These are phyloP conservation scores for Helobdella robusta DNA, from an alignment of 2,888 invertebrate genomes.

Conservation along the genomic window DNA sequence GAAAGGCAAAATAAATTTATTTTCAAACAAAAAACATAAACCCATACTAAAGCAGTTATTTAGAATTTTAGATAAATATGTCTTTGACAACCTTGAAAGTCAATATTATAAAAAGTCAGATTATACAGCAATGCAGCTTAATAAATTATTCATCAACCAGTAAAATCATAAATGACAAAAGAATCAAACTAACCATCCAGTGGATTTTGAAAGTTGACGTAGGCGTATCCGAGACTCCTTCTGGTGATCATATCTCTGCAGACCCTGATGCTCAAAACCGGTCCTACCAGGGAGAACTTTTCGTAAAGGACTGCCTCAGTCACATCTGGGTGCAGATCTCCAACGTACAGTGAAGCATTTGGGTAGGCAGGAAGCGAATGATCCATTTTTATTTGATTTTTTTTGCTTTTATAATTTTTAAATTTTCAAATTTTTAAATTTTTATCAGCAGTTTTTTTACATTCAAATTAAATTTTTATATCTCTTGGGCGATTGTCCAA, in stretches of 20 bases:
- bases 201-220: slow-evolving; percentile 99
- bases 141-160: not conserved
- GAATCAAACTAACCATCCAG: slow-evolving; percentile 74
- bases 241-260: slow-evolving; percentile 96
- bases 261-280: slow-evolving; percentile 94
- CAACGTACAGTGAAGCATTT: slow-evolving; percentile 88
- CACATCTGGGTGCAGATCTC: slow-evolving; percentile 94
- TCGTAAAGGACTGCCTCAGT: slow-evolving; percentile 98
- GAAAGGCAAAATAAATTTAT: not conserved
- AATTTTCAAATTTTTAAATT: slow-evolving; percentile 12
- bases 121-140: not conserved
- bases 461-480: too few species aligned
- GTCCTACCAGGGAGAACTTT: slow-evolving; percentile 96
- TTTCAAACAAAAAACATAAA: not conserved
- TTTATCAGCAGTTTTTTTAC: too few species aligned
- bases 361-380: slow-evolving; percentile 42
- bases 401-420: slow-evolving; percentile 9
- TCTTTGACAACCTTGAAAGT: not conserved
- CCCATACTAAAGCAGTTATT: not conserved
- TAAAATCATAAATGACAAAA: too few species aligned
- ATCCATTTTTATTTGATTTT: slow-evolving; percentile 26
- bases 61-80: not conserved
- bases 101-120: not conserved
- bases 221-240: slow-evolving; percentile 95
- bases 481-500: slow-evolving; percentile 6